Percentiles rank a stretch among this genome's conserved stretches.
Evolutionary conservation across 1,140 invertebrate species (phyloP).

Genomic region (Palaemon carinicauda): DNA sequence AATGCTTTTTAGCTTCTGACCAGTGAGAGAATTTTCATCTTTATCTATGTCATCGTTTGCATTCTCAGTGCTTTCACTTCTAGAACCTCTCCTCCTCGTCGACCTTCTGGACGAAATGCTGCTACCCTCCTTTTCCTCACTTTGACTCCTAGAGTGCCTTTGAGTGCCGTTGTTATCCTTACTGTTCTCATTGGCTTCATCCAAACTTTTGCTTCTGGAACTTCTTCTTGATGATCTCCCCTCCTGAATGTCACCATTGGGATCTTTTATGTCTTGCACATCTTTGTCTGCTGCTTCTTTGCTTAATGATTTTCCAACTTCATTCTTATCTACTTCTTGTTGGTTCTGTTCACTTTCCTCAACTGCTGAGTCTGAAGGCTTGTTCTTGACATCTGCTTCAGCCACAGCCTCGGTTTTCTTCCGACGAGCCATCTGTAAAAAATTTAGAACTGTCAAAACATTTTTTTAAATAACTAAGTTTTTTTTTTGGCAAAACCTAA

Average conservation of each 20-base stretch:
- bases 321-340: neutral
- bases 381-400: neutral
- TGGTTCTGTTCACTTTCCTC: neutral
- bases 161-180: neutral
- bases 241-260: neutral
- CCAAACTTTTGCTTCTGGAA: neutral
- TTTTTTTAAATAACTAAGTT: too few relatives aligned
- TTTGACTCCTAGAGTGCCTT: too few relatives aligned
- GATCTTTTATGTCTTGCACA: neutral
- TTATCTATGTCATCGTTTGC: too few relatives aligned
- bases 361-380: neutral
- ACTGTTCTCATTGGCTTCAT: neutral
- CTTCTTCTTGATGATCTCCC: neutral
- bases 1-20: too few relatives aligned
- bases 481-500: too few relatives aligned
- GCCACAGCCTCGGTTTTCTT: neutral
- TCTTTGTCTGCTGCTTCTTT: neutral
- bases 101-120: too few relatives aligned
- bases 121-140: too few relatives aligned
- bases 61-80: too few relatives aligned
- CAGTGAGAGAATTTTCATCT: too few relatives aligned
- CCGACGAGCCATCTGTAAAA: neutral
- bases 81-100: too few relatives aligned
- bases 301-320: neutral
- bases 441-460: too few relatives aligned